Evolutionary conservation across 2,888 invertebrate genomes (phyloP).

Genomic region (Branchellion lobata): DNA sequence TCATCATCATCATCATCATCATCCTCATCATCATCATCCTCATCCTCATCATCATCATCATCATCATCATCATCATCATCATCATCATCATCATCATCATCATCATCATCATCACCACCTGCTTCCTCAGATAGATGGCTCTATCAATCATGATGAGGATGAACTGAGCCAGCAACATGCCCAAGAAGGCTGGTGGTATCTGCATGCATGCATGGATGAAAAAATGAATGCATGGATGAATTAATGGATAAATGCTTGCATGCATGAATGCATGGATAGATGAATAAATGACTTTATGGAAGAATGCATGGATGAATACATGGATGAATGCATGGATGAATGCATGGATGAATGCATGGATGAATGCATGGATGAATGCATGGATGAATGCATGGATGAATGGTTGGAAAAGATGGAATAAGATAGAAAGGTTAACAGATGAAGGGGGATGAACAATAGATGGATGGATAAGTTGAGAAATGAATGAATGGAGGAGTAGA

Average conservation of each 20-base stretch:
- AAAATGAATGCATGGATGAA: neutral
- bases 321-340: neutral
- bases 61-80: constrained; percentile 67
- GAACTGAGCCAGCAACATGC: constrained; percentile 94
- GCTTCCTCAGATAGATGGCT: constrained; percentile 89
- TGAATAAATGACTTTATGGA: neutral
- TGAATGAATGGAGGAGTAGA: no score
- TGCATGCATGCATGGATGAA: constrained; percentile 12
- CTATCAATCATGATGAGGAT: constrained; percentile 90
- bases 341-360: neutral
- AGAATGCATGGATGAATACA: no score
- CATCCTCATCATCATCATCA: no score
- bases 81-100: constrained; percentile 86
- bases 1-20: no score
- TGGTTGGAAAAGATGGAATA: no score
- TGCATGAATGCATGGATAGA: neutral
- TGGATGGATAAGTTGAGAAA: no score
- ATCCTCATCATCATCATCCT: no score
- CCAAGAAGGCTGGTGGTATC: constrained; percentile 86
- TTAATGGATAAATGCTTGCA: no score
- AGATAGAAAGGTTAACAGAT: no score
- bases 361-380: neutral
- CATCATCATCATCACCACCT: constrained; percentile 71
- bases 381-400: neutral
- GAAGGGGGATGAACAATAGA: no score